Base-by-base conservation (phyloP, 2,888 invertebrate genomes). In the Ochropacha duplaris region DNA sequence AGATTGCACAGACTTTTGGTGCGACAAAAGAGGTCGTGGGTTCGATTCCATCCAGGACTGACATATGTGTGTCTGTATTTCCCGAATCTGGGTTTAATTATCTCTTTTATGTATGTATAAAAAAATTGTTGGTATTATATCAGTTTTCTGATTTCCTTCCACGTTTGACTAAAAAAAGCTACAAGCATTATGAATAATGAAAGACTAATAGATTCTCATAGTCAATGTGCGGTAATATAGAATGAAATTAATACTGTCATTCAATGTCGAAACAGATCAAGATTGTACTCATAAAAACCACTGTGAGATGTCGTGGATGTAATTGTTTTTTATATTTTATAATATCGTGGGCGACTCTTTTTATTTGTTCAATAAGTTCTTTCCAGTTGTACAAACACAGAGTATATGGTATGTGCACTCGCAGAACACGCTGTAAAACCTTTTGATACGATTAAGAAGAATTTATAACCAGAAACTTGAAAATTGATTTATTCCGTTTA, bases 201-300 rank as follows among this genome's bases (percentile, higher is more conserved):
- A 28, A 49, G 44, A 55, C 49, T 31, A 55, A 49, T 55, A 28
- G 49, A 16, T 54, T 54, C 55, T 22, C 34, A 56, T 19, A 54
- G 26, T 22, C 19, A 57, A 67, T 69, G 67, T 65, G 68, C 65
- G 64, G 70, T 67, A 69, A 78, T 70, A 71, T 70, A 68, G 72
- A 74, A 79, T 77, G 79, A 84, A 85, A 85, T 83, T 78, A 84
- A 84, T 79, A 81, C 81, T 83, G 83, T 84, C 83, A 84, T 82
- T 83, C 83, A 82, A 79, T 77, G 79, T 82, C 81, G 79, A 81
- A 83, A 84, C 77, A 81, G 69, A 78, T 81, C 75, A 64, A 77
- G 76, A 81, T 75, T 72, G 73, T 64, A 60, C 64, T 61, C 64
- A 79, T 71, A 77, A 79, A 78, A 74, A 78, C 71, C 68, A 62